Conservation (phyloP, 1,140 invertebrate genomes). For the Cydia fagiglandana region DNA sequence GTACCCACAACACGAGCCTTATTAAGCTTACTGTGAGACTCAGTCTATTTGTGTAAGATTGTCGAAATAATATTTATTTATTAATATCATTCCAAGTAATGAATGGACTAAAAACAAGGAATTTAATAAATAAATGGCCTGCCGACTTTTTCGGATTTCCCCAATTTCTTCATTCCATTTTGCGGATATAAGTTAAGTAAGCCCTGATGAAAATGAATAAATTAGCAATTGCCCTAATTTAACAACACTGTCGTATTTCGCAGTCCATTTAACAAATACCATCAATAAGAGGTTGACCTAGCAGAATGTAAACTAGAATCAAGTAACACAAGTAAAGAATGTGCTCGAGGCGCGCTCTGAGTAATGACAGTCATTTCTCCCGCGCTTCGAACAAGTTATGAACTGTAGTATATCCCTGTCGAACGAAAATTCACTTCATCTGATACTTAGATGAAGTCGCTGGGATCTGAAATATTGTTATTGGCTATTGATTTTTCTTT, state of each 20-base stretch:
- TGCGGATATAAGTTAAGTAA: too few species aligned
- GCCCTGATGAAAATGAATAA: too few species aligned
- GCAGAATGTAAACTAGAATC: constrained; percentile 57
- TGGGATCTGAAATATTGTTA: constrained; percentile 31
- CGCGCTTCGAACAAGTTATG: constrained; percentile 55
- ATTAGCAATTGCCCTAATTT: neutral
- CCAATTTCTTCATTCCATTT: too few species aligned
- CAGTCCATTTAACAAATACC: constrained; percentile 55
- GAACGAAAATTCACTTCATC: constrained; percentile 64
- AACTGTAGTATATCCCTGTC: constrained; percentile 66
- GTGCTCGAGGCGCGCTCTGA: constrained; percentile 57
- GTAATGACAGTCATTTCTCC: constrained; percentile 63
- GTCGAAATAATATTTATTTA: too few species aligned
- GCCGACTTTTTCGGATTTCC: too few species aligned
- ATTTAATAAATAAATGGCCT: too few species aligned
- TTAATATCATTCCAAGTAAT: too few species aligned
- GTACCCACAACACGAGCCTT: too few species aligned
- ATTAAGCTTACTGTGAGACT: too few species aligned
- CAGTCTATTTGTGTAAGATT: too few species aligned
- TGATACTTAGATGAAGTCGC: constrained; percentile 28
- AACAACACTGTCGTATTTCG: constrained; percentile 25
- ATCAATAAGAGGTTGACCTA: constrained; percentile 55
- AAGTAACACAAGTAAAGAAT: constrained; percentile 57
- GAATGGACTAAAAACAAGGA: too few species aligned
- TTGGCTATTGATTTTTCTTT: constrained; percentile 20